Base-by-base conservation (phyloP, 2,797 vertebrate species). In the Mionectes olivaceus region DNA sequence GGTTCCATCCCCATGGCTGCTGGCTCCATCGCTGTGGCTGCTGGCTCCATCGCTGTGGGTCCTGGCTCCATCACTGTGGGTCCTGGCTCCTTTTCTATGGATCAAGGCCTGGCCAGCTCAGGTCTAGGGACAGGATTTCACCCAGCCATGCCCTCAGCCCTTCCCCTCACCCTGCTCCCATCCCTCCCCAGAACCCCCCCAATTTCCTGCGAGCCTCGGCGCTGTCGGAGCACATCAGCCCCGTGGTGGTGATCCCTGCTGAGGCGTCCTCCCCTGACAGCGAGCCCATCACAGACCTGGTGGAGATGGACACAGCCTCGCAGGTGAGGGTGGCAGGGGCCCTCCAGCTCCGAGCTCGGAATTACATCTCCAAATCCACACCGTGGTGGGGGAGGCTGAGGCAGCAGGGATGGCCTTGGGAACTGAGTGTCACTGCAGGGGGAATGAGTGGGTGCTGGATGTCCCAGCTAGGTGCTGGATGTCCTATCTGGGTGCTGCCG, bases 191-290 rank as follows among this genome's bases (percentile, higher is more conserved):
- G 99, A 99, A 99, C 96, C 99, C 99, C 69, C 99, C 99, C 33
- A 99, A 99, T 97, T 99, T 99, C 97, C 98, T 99, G 50, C 98
- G 99, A 7, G 99, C 99, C 13, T 99, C 99, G 0, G 99, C 99
- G 0, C 98, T 99, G 95, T 99, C 99, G 0, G 99, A 99, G 93
- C 99, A 99, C 98, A 99, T 99, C 98, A 99, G 99, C 96, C 99
- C 99, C 0, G 99, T 99, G 96, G 99, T 99, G 70, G 99, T 99
- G 71, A 99, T 99, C 94, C 99, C 99, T 0, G 98, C 97, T 0
- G 99, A 99, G 97, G 98, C 99, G 0, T 99, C 99, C 0, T 99
- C 99, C 3, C 99, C 99, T 0, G 99, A 99, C 97, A 99, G 98
- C 0, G 99, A 99, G 94, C 99, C 99, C 2, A 97, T 99, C 93